These are phyloP conservation scores for Neoitamus cyanurus DNA, from an alignment of 2,888 invertebrate species.

Conservation along the genomic window DNA sequence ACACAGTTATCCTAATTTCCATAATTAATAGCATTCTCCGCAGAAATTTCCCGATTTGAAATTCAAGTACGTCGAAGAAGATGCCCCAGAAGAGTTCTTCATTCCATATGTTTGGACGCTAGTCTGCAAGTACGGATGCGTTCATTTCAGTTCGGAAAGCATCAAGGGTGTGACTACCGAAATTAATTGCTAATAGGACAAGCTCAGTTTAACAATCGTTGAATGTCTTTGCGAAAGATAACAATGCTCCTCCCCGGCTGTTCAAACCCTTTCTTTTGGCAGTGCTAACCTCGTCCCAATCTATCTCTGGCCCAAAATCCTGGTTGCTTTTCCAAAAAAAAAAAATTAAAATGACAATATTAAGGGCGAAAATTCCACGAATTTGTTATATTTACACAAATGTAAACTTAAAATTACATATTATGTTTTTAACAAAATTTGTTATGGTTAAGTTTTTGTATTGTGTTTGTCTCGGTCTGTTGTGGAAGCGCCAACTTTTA, in stretches of 20 bases:
- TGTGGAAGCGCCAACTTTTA: neutral
- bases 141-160: constrained; percentile 66
- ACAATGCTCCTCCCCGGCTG: neutral
- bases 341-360: constrained; percentile 16
- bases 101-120: constrained; percentile 99
- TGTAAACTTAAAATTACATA: neutral
- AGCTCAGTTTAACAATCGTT: neutral
- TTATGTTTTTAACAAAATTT: constrained; percentile 16
- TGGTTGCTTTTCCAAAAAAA: neutral
- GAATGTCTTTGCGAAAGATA: neutral
- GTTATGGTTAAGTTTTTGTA: neutral
- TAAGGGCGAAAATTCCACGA: neutral
- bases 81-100: constrained; percentile 98
- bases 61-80: constrained; percentile 99
- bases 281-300: neutral
- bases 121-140: constrained; percentile 73
- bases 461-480: neutral
- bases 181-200: constrained; percentile 63
- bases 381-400: neutral
- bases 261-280: neutral
- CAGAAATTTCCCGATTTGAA: constrained; percentile 99
- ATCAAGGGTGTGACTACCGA: constrained; percentile 64
- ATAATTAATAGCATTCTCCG: constrained; percentile 56
- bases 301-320: neutral
- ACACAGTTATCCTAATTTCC: neutral